Base-by-base conservation (phyloP, 92 coral and sea anemone species). In the Virgularia gustaviana region DNA sequence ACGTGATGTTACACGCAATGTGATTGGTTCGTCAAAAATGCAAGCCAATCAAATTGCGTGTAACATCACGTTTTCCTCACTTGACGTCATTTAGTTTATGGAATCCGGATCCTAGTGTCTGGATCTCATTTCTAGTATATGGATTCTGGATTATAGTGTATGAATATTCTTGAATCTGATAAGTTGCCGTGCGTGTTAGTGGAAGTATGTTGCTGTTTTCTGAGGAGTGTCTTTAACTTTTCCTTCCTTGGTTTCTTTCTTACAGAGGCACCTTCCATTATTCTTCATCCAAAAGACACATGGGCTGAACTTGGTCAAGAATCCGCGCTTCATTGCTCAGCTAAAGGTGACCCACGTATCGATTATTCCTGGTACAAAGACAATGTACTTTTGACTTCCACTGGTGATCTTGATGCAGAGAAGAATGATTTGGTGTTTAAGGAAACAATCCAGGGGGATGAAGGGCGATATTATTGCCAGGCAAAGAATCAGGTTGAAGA, bases 361-460 rank as follows among this genome's bases (percentile, higher is more conserved):
- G 54, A 16, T 8, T 89, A 90, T 29, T 47, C 44, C 20, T 94
- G 99, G 99, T 90, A 49, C 83, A 94, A 85, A 63, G 73, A 85
- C 52, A 65, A 45, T 6, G 65, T 52, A 3, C 16, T 10, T 15
- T 62, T 89, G 60, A 77, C 73, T 4, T 81, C 85, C 13, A 63
- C 75, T 6, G 58, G 51, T 15, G 86, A 78, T 2, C 49, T 87
- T 9, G 65, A 73, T 9, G 86, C 95, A n/a, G 65, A 71, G 19
- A 43, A 44, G 16, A 82, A 88, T 2, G 78, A 68, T 13, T 82
- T 89, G 19, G 83, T 83, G 15, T 36, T 86, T 34, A 37, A 78
- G 9, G 58, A 78, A 0, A 86, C 88, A 2, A 76, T 86, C 1
- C 65, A 61, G 2, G 54, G 80, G 65, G 95, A 94, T 56, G 80